Evolutionary conservation across 1,140 invertebrate genomes (phyloP).

Genomic region (Schlechtendalia chinensis): DNA sequence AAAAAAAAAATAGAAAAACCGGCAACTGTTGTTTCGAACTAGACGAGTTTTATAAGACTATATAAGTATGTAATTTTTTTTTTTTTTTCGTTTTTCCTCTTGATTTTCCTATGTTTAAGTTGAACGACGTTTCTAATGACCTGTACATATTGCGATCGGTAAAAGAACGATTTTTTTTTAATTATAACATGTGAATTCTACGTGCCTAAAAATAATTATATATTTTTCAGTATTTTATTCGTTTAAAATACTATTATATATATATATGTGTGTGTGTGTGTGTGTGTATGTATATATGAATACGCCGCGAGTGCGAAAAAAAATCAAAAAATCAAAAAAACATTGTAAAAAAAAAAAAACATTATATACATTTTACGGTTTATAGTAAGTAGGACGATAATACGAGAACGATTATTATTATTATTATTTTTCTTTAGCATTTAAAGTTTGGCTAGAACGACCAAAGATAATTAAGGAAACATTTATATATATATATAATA

Average conservation of each 20-base stretch:
- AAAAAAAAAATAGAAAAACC: no score
- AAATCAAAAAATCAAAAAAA: not conserved
- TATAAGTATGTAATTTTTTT: no score
- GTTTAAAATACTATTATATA: not conserved
- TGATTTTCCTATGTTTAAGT: no score
- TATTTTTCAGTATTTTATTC: conserved; percentile 49
- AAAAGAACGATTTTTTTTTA: not conserved
- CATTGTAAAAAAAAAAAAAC: conserved; percentile 22
- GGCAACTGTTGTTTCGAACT: no score
- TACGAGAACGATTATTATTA: not conserved
- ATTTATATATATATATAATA: not conserved
- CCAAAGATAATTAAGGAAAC: conserved; percentile 48
- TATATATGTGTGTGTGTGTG: not conserved
- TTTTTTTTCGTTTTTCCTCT: no score
- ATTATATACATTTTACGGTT: conserved; percentile 26
- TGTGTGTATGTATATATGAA: conserved; percentile 1
- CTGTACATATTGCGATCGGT: not conserved
- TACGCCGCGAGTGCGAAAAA: not conserved
- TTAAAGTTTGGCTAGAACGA: conserved; percentile 38
- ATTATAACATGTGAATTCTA: conserved; percentile 41
- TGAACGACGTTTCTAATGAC: no score
- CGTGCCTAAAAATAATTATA: conserved; percentile 48
- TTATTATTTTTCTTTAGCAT: conserved; percentile 38
- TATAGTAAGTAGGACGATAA: conserved; percentile 9
- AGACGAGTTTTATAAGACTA: not conserved